These are phyloP conservation scores for Colistium nudipinnis DNA, from an alignment of 2,113 vertebrate genomes.

Conservation along the genomic window DNA sequence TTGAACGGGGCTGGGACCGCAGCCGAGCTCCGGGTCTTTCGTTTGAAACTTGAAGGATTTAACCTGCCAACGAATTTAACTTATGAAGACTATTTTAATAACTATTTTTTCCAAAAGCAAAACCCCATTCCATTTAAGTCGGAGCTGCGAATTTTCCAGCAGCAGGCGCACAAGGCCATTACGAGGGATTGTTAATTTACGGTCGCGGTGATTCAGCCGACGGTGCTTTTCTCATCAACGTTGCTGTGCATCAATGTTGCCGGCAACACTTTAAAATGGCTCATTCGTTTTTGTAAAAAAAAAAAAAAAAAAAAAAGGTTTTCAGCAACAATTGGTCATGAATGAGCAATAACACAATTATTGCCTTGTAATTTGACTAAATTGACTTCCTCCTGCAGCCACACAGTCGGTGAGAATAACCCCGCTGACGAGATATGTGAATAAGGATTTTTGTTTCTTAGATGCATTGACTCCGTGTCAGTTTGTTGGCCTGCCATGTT, in stretches of 20 bases:
- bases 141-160: conserved; percentile 15
- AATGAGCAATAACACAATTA: no score
- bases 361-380: no score
- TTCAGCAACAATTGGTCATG: no score
- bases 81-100: conserved; percentile 20
- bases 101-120: conserved; percentile 6
- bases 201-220: neutral
- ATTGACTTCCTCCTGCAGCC: no score
- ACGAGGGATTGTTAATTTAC: conserved; percentile 25
- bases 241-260: no score
- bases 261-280: no score
- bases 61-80: conserved; percentile 37
- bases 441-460: conserved; percentile 24
- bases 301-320: no score
- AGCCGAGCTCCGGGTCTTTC: conserved; percentile 8
- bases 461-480: conserved; percentile 36
- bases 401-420: no score
- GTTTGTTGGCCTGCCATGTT: conserved; percentile 56
- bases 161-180: conserved; percentile 30
- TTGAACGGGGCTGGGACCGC: conserved; percentile 11
- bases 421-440: conserved; percentile 25
- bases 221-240: neutral
- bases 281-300: no score
- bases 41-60: neutral
- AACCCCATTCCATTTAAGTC: conserved; percentile 1